These are phyloP conservation scores for Petrocephalus microphthalmus DNA, from an alignment of 2,113 vertebrate species.

Conservation along the genomic window DNA sequence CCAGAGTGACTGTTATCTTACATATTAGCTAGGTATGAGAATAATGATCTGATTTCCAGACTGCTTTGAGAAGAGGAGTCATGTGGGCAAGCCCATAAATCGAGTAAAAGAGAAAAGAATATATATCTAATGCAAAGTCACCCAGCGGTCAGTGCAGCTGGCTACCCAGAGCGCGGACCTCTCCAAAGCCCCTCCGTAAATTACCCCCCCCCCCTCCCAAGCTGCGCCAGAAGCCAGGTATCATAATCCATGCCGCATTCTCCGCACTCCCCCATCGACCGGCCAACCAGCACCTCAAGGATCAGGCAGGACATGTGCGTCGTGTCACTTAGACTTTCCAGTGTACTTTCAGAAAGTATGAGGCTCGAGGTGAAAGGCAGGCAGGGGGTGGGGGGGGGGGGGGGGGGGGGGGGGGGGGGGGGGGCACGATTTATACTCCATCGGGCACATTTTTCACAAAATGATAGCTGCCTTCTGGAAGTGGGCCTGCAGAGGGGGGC, in stretches of 20 bases:
- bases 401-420: neutral
- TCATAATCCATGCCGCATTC: neutral
- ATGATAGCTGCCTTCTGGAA: neutral
- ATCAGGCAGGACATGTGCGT: neutral
- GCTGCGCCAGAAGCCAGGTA: neutral
- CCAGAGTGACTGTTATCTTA: neutral
- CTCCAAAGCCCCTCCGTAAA: neutral
- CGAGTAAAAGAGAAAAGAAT: neutral
- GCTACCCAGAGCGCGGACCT: neutral
- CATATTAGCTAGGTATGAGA: neutral
- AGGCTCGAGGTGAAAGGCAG: neutral
- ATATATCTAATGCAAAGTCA: neutral
- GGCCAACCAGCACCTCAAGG: neutral
- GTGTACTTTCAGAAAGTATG: neutral
- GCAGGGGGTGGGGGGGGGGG: neutral
- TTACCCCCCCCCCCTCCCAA: neutral
- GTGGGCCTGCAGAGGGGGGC: neutral
- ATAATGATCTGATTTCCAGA: neutral
- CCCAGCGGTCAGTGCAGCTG: neutral
- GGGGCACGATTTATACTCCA: neutral
- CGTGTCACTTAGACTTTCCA: neutral
- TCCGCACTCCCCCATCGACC: neutral
- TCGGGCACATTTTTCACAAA: neutral
- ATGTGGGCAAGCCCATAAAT: constrained; percentile 2
- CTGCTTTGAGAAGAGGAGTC: neutral